Percentiles rank a stretch among this genome's conserved stretches.
phyloP scores from a whole-genome alignment of 2,113 vertebrate genomes.

The Loxodonta africana region DNA sequence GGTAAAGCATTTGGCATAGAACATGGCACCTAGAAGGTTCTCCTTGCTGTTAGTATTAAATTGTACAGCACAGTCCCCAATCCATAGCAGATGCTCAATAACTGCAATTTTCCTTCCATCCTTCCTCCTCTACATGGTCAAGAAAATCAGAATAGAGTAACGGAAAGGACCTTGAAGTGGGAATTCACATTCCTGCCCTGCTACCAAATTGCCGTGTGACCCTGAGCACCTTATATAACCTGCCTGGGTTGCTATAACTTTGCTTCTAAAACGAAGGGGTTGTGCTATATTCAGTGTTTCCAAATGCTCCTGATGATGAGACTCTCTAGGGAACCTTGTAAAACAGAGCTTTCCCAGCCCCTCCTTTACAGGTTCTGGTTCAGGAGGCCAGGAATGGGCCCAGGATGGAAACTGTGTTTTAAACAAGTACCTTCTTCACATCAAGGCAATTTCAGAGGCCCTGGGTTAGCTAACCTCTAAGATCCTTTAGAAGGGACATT shows the following conservation, averaged over 20 bases:
- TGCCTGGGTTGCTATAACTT: background rate
- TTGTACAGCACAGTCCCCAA: background rate
- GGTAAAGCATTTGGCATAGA: background rate
- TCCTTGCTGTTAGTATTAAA: background rate
- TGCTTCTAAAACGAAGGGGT: background rate
- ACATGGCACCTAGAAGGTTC: rapidly evolving
- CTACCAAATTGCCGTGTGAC: background rate
- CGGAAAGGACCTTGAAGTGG: background rate
- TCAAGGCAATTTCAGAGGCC: background rate
- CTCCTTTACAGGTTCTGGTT: background rate
- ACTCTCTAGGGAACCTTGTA: background rate
- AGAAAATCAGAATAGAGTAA: background rate
- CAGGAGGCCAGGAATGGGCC: background rate
- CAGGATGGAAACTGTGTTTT: background rate
- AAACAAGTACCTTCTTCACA: background rate
- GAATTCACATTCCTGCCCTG: background rate
- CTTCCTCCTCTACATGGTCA: background rate
- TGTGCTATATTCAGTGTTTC: background rate
- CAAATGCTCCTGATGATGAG: background rate
- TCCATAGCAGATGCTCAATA: rapidly evolving
- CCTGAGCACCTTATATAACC: background rate
- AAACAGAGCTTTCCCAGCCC: background rate
- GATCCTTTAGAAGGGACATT: background rate
- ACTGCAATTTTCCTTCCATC: background rate
- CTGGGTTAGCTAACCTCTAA: background rate